Percentiles rank a stretch among this genome's conserved stretches.
Conservation (phyloP, 2,888 invertebrate genomes). For the Acanthopleura granulata region DNA sequence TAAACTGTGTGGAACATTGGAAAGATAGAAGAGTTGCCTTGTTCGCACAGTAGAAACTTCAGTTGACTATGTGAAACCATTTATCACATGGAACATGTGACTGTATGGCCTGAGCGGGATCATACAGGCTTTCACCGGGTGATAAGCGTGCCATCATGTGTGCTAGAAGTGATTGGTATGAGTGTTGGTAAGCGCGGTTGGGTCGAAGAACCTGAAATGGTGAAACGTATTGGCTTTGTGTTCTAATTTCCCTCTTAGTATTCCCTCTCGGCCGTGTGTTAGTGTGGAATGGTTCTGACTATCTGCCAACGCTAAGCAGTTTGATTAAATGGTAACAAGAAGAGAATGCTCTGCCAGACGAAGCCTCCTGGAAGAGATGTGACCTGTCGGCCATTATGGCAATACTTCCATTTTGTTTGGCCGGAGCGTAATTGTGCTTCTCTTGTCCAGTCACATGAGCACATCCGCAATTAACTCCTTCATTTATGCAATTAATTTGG, state of each 20-base stretch:
- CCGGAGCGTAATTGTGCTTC: not conserved
- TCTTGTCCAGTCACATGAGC: slow-evolving; percentile 1
- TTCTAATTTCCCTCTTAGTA: slow-evolving; percentile 8
- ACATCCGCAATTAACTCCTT: slow-evolving; percentile 9
- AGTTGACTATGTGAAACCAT: no score
- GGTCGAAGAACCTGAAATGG: not conserved
- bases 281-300: not conserved
- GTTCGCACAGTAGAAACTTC: no score
- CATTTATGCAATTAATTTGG: slow-evolving; percentile 15
- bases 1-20: no score
- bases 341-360: not conserved
- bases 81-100: no score
- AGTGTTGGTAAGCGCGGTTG: not conserved
- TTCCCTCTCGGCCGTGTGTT: slow-evolving; percentile 4
- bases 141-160: no score
- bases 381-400: not conserved
- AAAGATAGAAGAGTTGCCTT: no score
- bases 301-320: not conserved
- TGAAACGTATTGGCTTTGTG: not conserved
- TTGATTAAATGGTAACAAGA: slow-evolving; percentile 4
- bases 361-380: not conserved
- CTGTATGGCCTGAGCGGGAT: no score
- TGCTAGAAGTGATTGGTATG: not conserved
- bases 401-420: slow-evolving; percentile 16
- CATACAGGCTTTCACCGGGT: no score